Evolutionary conservation across 2,113 vertebrate species (phyloP), one percentile per base, ranked within the genome.

Genomic region (Upupa epops): DNA sequence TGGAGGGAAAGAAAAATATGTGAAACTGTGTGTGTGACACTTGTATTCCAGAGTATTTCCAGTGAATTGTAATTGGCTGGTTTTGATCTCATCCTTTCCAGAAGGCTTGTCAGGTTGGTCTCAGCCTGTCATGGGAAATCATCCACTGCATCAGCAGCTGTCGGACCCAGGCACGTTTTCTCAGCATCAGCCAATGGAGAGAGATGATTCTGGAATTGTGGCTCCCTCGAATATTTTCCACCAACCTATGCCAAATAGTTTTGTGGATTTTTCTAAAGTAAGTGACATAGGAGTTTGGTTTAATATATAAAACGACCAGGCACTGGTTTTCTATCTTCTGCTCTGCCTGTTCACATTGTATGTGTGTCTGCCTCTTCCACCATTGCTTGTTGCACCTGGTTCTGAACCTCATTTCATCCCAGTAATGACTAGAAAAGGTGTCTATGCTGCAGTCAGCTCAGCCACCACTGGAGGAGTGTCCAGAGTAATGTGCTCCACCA

Each of bases 261-360:
- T 99, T 97, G 98, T 99, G 97, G 99, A 99, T 98, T 99, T 99
- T 97, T 98, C 98, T 93, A 99, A 99, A 98, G 99, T 99, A 96
- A 97, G 97, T 95, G 74, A 66, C 24, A 58, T 46, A 31, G 54
- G 5, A 15, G 21, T 42, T 88, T 17, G 49, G 29, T 70, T 78
- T 82, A 26, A 26, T 34, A 32, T 73, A 2, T 89, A 28, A 84
- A 92, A 68, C 36, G 11, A 36, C 21, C 11, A 4, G 10, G 15
- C 10, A 22, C n/a, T 84, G 14, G 4, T 4, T 49, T 52, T 82
- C 68, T 37, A 26, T 70, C 42, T 82, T 17, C 40, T 61, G 17
- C 65, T 88, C 28, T 54, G 20, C 37, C 28, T 64, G 8, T 73
- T 70, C 20, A 58, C 4, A 2, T 25, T 46, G 14, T 36, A 11